These are phyloP conservation scores for Hybognathus amarus DNA, from an alignment of 2,797 vertebrate genomes.

Conservation along the genomic window DNA sequence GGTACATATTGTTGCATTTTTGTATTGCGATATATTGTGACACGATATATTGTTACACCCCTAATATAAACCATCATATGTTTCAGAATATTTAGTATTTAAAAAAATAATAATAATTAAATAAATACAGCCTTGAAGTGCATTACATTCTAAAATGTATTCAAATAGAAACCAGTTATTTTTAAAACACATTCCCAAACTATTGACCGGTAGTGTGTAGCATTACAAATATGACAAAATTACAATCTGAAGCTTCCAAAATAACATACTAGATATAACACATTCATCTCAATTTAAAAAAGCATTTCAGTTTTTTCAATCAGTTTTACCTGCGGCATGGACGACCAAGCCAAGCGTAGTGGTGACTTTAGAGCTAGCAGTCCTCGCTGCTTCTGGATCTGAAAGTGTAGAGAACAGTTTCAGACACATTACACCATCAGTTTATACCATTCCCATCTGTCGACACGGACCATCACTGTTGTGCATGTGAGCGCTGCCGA, in stretches of 20 bases:
- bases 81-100: neutral
- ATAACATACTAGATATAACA: neutral
- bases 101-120: neutral
- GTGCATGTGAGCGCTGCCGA: slow-evolving; percentile 93
- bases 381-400: slow-evolving; percentile 92
- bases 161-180: neutral
- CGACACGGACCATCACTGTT: slow-evolving; percentile 84
- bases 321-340: slow-evolving; percentile 89
- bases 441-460: too few relatives aligned
- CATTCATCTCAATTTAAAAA: neutral
- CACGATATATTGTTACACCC: too few relatives aligned
- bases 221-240: neutral
- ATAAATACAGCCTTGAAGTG: neutral
- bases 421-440: neutral
- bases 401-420: slow-evolving; percentile 52
- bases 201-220: neutral
- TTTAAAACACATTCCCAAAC: neutral
- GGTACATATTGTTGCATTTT: too few relatives aligned
- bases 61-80: neutral
- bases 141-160: neutral
- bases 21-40: too few relatives aligned
- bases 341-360: slow-evolving; percentile 96
- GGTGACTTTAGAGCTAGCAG: slow-evolving; percentile 92
- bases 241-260: neutral
- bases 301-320: neutral